These are phyloP conservation scores for Holotrichia oblita DNA, from an alignment of 1,140 invertebrate genomes.

Conservation along the genomic window DNA sequence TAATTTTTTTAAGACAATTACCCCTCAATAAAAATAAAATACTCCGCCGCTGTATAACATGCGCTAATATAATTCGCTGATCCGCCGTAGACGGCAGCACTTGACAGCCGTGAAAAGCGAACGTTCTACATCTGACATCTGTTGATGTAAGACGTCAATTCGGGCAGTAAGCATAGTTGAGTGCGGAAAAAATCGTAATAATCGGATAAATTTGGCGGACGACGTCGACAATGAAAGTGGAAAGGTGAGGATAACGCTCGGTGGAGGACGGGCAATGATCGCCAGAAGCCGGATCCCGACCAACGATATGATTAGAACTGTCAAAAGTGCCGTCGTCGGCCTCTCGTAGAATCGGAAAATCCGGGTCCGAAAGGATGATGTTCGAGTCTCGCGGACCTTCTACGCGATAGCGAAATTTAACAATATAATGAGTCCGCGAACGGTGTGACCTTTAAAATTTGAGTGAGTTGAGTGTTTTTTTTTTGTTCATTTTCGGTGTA, in stretches of 20 bases:
- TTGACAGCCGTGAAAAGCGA: neutral
- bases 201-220: too few relatives aligned
- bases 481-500: neutral
- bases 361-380: too few relatives aligned
- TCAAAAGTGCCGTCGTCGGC: constrained; percentile 9
- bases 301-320: neutral
- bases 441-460: neutral
- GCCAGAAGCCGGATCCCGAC: neutral
- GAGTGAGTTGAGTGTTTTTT: neutral
- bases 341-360: too few relatives aligned
- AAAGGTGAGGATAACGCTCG: neutral
- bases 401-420: neutral
- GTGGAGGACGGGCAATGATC: neutral
- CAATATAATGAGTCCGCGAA: too few relatives aligned
- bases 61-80: constrained; percentile 23
- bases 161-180: too few relatives aligned
- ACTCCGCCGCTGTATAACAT: constrained; percentile 2
- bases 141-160: constrained; percentile 45
- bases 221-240: neutral
- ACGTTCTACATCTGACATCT: constrained; percentile 48
- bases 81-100: constrained; percentile 24
- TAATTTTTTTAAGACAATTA: neutral
- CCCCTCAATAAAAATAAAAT: neutral
- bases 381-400: neutral
- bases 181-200: constrained; percentile 23